phyloP scores from a whole-genome alignment of 2,797 vertebrate genomes.

The Macropodus opercularis region DNA sequence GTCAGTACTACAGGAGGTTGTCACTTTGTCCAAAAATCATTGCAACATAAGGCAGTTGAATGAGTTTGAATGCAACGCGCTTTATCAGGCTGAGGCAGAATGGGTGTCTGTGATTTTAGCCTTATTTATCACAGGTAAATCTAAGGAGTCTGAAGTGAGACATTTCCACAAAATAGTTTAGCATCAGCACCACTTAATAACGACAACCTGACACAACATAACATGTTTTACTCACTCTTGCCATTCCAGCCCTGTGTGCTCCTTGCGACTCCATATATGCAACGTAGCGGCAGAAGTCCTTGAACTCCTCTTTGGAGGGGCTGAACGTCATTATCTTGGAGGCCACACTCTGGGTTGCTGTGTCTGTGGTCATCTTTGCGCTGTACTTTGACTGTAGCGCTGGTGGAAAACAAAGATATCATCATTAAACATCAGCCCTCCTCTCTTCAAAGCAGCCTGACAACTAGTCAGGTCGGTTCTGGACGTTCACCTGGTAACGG shows the following conservation, averaged over 20 bases:
- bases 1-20: no score
- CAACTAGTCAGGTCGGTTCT: background rate
- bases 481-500: background rate
- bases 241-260: constrained; percentile 92
- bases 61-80: no score
- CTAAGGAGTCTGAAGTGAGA: no score
- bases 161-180: no score
- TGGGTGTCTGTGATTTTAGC: no score
- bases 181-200: background rate
- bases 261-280: constrained; percentile 95
- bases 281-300: constrained; percentile 91
- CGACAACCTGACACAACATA: background rate
- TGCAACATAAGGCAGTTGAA: no score
- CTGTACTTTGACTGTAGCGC: constrained; percentile 10
- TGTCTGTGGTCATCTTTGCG: constrained; percentile 87
- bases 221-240: constrained; percentile 81
- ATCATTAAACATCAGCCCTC: background rate
- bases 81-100: no score
- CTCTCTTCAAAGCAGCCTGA: background rate
- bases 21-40: no score
- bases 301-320: constrained; percentile 92
- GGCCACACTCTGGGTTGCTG: constrained; percentile 80
- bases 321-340: constrained; percentile 92
- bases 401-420: constrained; percentile 15
- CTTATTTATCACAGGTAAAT: no score